Evolutionary conservation across 1,140 invertebrate species (phyloP), one percentile per base, ranked within the genome.

Genomic region (Nasonia giraulti): DNA sequence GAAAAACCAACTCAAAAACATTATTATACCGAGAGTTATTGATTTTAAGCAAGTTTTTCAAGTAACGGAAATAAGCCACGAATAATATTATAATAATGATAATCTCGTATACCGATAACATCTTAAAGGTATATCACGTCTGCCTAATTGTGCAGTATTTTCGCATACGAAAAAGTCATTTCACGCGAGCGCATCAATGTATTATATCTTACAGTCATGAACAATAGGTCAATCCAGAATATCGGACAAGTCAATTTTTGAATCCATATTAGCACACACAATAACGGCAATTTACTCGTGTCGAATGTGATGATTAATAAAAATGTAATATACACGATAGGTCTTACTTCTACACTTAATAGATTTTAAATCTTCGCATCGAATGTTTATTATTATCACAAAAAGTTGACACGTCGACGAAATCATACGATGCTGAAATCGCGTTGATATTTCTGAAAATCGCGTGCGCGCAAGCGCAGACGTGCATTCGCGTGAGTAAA

Each of bases 361-460:
- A 82, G 80, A 82, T 75, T 82, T 75, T 75, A 10, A 82, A 82
- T 75, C 80, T 82, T 75, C 47, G 37, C 10, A 1, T 75, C 23
- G 17, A 40, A 23, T 75, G 47, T 40, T 82, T 14, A 33, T 62
- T 82, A 50, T 71, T 82, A 50, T 71, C 69, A 81, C 44, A 81
- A 81, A 81, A 27, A 81, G 74, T 81, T 81, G n/a, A 73, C 23
- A 33, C 50, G 37, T 81, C 20, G 31, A 79, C 6, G 4, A 81
- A 7, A 73, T 33, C 17, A 62, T 33, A 73, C 55, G 23, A 82
- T 7, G 31, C 44, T 20, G 23, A n/a, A 37, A 75, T 82, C 47
- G 31, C 27, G 62, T 62, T 10, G 47, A 47, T 31, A 74, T 62
- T 62, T 7, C n/a, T 62, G 20, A 8, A 74, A 82, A 69, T 68